Evolutionary conservation across 1,140 invertebrate genomes (phyloP).

Genomic region (Drosophila guanche): DNA sequence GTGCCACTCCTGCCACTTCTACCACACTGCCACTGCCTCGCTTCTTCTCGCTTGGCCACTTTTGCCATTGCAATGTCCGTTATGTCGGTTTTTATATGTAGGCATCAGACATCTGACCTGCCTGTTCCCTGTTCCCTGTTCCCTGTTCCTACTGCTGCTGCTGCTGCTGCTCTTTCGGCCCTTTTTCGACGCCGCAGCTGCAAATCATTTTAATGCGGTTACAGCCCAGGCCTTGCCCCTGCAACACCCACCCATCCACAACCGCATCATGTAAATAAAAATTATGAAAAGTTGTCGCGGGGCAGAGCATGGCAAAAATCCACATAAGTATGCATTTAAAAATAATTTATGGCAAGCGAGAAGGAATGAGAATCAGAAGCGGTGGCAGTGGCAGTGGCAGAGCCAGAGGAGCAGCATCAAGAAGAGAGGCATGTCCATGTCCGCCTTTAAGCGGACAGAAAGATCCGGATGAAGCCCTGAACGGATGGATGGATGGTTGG

Average conservation of each 20-base stretch:
- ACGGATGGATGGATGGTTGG: not conserved
- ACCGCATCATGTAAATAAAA: constrained; percentile 63
- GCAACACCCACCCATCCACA: constrained; percentile 4
- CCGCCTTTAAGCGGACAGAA: constrained; percentile 44
- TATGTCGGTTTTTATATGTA: not conserved
- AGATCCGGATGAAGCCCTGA: not conserved
- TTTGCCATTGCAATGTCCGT: too few species aligned
- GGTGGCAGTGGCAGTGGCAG: not conserved
- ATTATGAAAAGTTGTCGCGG: constrained; percentile 67
- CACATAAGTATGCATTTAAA: constrained; percentile 73
- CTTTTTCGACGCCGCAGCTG: constrained; percentile 12
- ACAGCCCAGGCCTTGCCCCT: constrained; percentile 4
- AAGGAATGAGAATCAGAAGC: constrained; percentile 18
- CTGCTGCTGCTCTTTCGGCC: too few species aligned
- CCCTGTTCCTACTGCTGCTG: too few species aligned
- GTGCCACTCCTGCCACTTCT: too few species aligned
- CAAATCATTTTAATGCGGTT: constrained; percentile 64
- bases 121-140: not conserved
- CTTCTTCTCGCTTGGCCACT: too few species aligned
- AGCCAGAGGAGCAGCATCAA: too few species aligned
- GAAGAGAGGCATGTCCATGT: not conserved
- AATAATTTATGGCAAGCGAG: constrained; percentile 63
- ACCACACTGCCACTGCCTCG: too few species aligned
- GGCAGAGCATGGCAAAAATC: constrained; percentile 64
- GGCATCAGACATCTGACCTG: constrained; percentile 13